Percentiles rank a stretch among this genome's conserved stretches.
phyloP scores from a whole-genome alignment of 2,113 vertebrate species.

The Cottus gobio region DNA sequence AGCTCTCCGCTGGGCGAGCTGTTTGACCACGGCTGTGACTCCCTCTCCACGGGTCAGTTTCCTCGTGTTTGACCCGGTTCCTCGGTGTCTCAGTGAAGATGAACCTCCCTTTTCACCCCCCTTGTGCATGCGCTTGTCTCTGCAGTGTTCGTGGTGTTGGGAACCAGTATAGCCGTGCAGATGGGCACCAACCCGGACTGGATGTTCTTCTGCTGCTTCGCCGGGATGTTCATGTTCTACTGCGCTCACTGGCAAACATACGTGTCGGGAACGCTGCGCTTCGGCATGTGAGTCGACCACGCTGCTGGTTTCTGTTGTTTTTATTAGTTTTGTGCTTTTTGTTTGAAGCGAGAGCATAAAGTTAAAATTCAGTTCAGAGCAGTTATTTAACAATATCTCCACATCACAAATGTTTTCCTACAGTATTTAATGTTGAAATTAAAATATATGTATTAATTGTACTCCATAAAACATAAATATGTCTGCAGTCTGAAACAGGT shows the following conservation, averaged over 20 bases:
- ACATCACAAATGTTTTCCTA: no score
- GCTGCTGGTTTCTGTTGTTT: not conserved
- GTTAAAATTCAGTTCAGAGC: not conserved
- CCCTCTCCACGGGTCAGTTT: constrained; percentile 92
- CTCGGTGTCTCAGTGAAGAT: not conserved
- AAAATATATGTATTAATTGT: not conserved
- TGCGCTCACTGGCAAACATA: constrained; percentile 99
- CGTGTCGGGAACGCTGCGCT: constrained; percentile 95
- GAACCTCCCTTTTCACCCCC: no score
- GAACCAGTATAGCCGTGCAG: constrained; percentile 96
- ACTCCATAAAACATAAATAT: not conserved
- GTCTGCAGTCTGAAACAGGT: not conserved
- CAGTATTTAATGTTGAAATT: not conserved
- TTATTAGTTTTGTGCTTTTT: not conserved
- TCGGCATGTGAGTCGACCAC: constrained; percentile 94
- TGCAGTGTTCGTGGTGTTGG: constrained; percentile 97
- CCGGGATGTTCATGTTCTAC: constrained; percentile 99
- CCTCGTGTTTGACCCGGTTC: not conserved
- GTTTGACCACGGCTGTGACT: constrained; percentile 99
- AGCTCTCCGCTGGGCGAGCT: constrained; percentile 97
- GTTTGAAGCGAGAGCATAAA: not conserved
- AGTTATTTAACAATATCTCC: no score
- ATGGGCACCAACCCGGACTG: constrained; percentile 98
- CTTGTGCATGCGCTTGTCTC: not conserved
- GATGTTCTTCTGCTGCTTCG: constrained; percentile 99